Conservation (phyloP, 2,888 invertebrate genomes). For the Stramonita haemastoma region DNA sequence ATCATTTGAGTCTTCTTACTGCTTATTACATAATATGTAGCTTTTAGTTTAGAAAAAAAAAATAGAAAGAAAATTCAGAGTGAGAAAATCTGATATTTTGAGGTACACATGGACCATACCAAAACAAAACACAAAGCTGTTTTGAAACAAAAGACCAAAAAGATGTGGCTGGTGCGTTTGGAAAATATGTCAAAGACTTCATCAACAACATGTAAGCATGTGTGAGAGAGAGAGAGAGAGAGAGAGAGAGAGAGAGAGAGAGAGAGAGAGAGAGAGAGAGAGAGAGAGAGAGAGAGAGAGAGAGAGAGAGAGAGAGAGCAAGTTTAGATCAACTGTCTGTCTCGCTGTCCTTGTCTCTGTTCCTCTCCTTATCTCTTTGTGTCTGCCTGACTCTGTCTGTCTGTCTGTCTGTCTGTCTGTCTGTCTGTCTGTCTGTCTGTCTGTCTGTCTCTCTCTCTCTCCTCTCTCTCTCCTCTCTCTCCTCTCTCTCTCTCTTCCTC, state of each 20-base stretch:
- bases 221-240: background rate
- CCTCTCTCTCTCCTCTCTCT: no score
- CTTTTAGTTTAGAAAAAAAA: background rate
- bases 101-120: no score
- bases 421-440: background rate
- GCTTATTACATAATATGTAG: background rate
- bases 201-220: background rate
- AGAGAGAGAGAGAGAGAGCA: background rate
- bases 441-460: background rate
- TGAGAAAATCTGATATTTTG: no score
- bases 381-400: background rate
- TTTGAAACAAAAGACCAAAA: background rate
- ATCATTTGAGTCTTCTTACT: no score
- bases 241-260: conserved; percentile 9
- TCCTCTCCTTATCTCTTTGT: background rate
- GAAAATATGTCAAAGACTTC: background rate
- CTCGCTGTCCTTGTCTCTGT: no score
- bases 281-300: conserved; percentile 23
- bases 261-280: conserved; percentile 7
- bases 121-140: no score
- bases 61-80: background rate
- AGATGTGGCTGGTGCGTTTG: background rate
- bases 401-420: background rate
- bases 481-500: no score
- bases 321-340: no score